Conservation (phyloP, 1,140 invertebrate genomes). For the Caerostris darwini region DNA sequence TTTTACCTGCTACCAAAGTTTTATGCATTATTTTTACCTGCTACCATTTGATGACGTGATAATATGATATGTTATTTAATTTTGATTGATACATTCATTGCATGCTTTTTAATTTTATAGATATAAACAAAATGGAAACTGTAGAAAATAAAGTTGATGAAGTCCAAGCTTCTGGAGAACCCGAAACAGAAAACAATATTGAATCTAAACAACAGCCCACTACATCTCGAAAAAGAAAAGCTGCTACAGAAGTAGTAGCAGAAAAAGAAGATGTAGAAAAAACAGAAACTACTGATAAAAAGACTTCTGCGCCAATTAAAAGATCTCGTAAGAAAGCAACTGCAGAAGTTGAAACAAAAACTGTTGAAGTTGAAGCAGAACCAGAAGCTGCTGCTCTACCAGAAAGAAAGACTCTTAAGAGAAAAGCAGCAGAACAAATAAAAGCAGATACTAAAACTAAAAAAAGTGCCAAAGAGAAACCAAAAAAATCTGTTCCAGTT, state of each 20-base stretch:
- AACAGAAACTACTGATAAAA: not conserved
- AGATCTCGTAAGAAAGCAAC: not conserved
- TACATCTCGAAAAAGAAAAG: not conserved
- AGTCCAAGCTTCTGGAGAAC: not conserved
- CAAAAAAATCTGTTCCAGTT: not conserved
- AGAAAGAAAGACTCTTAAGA: not conserved
- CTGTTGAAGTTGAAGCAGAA: not conserved
- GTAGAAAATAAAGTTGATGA: not conserved
- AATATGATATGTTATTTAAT: not conserved
- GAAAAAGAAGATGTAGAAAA: not conserved
- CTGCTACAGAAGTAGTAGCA: not conserved
- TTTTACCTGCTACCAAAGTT: too few relatives aligned
- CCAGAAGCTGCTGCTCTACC: not conserved
- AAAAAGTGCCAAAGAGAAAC: constrained; percentile 16
- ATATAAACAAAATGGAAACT: not conserved
- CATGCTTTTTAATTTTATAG: not conserved
- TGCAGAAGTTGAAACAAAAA: not conserved
- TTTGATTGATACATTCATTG: not conserved
- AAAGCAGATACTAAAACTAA: not conserved
- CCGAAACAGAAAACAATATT: not conserved
- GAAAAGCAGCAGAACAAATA: not conserved
- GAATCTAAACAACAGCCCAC: not conserved
- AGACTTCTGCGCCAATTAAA: not conserved
- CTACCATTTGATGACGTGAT: too few relatives aligned
- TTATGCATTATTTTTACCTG: not conserved